A percentile compares a stretch with the other conserved stretches of the same genome.
These are phyloP conservation scores for Nesogale talazaci DNA, from an alignment of 2,113 vertebrate genomes.

Conservation along the genomic window DNA sequence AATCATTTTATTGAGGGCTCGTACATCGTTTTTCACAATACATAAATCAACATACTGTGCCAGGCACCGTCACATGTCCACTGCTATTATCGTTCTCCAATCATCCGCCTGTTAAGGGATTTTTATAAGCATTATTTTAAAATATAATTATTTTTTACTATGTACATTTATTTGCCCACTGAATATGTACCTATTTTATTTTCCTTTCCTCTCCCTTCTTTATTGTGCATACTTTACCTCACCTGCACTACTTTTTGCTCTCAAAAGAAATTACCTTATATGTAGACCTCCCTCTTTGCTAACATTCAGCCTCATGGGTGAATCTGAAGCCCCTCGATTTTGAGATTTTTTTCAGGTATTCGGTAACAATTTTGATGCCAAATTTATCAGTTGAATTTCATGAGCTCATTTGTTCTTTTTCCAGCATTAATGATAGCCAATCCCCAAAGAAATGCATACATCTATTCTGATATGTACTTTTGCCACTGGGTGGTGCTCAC, in stretches of 20 bases:
- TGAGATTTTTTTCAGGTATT: not conserved
- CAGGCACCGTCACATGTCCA: no score
- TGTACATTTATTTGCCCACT: not conserved
- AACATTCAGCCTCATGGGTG: not conserved
- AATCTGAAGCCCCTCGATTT: not conserved
- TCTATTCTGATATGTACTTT: not conserved
- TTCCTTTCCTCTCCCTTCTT: not conserved
- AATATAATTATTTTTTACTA: conserved; percentile 15
- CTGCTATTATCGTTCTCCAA: no score
- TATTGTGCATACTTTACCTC: not conserved
- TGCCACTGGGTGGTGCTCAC: conserved; percentile 72
- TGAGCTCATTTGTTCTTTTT: not conserved
- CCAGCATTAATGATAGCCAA: not conserved
- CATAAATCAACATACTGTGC: no score
- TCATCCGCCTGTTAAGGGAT: not conserved
- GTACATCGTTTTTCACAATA: no score
- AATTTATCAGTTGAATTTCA: not conserved
- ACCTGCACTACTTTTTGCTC: not conserved
- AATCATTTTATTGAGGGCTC: no score
- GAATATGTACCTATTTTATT: not conserved
- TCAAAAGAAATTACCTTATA: not conserved
- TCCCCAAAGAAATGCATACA: not conserved
- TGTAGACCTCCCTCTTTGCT: not conserved
- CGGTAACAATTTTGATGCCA: not conserved
- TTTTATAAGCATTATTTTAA: not conserved